phyloP scores from a whole-genome alignment of 2,888 invertebrate genomes.

The Ichneumoninae sp. region DNA sequence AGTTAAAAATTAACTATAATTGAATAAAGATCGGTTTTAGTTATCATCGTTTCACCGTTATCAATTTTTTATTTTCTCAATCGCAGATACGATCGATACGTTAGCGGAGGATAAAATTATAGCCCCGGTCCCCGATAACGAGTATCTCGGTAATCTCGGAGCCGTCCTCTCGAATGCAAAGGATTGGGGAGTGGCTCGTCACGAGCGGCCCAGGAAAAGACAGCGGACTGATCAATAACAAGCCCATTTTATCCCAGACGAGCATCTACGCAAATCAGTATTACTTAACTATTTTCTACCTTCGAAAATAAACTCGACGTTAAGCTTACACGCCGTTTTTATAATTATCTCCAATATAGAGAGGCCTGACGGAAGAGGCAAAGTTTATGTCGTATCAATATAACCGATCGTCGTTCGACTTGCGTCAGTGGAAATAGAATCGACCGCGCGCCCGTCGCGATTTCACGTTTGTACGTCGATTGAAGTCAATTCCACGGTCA shows the following conservation, averaged over 20 bases:
- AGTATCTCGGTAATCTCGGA: slow-evolving; percentile 47
- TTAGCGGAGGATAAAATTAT: slow-evolving; percentile 44
- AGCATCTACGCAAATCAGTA: slow-evolving; percentile 12
- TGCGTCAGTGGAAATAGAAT: slow-evolving; percentile 72
- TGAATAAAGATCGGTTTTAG: neutral
- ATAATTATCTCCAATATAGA: neutral
- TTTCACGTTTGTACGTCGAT: slow-evolving; percentile 67
- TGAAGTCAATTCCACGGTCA: slow-evolving; percentile 76
- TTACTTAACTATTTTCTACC: slow-evolving; percentile 10
- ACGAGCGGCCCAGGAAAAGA: slow-evolving; percentile 19
- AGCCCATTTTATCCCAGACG: neutral
- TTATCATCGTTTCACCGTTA: neutral
- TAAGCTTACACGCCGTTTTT: neutral
- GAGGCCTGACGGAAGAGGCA: neutral
- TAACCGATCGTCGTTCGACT: slow-evolving; percentile 69
- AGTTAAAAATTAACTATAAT: neutral
- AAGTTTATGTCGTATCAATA: slow-evolving; percentile 17
- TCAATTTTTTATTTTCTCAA: neutral
- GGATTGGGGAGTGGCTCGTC: slow-evolving; percentile 41
- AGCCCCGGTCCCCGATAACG: slow-evolving; percentile 41
- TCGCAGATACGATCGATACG: slow-evolving; percentile 35
- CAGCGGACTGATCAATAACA: slow-evolving; percentile 11
- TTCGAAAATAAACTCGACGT: slow-evolving; percentile 3
- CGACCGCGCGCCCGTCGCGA: slow-evolving; percentile 7
- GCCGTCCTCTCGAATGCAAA: slow-evolving; percentile 46